Base-by-base conservation (phyloP, 2,113 vertebrate genomes). In the Strix aluco region DNA sequence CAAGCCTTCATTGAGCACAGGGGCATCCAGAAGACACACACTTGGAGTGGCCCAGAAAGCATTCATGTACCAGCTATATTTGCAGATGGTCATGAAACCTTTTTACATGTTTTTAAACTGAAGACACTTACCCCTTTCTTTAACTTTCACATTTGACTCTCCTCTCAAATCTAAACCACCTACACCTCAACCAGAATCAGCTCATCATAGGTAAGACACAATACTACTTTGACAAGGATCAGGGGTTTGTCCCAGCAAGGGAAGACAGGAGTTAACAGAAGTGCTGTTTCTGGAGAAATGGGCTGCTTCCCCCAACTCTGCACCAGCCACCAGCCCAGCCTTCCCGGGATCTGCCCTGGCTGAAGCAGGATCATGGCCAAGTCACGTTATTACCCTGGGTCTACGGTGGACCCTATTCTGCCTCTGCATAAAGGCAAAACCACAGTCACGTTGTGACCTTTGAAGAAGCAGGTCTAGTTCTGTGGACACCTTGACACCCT, bases 121-220 rank as follows among this genome's bases (percentile, higher is more conserved):
- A 78, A 86, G 32, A 82, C 29, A 27, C 12, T 74, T 62, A 49
- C 2, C 5, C 29, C 3, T 59, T 74, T 12, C 40, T 75, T 25
- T 54, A 65, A 65, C 44, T 86, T 88, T 20, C 2, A 2, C 15
- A 30, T 58, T 51, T 36, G n/a, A 81, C 51, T 69, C 27, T 87
- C 16, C n/a, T n/a, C 14, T 58, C 59, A 74, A 90, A 86, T 22
- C 42, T 34, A 86, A 58, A 42, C 8, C 49, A 83, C 42, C 32
- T 71, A 49, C 25, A 58, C 27, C 9, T 66, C 4, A 22, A 66
- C 20, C 20, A 67, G 38, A 74, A 66, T 10, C 15, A 74, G 11
- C 10, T 54, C 42, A 47, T 36, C 0, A 0, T 8, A 5, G 6
- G 11, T 51, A 51, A 59, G 11, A 42, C 0, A 0, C 25, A 25